Conservation (phyloP, 2,888 invertebrate genomes). For the Polyommatus iphigenia region DNA sequence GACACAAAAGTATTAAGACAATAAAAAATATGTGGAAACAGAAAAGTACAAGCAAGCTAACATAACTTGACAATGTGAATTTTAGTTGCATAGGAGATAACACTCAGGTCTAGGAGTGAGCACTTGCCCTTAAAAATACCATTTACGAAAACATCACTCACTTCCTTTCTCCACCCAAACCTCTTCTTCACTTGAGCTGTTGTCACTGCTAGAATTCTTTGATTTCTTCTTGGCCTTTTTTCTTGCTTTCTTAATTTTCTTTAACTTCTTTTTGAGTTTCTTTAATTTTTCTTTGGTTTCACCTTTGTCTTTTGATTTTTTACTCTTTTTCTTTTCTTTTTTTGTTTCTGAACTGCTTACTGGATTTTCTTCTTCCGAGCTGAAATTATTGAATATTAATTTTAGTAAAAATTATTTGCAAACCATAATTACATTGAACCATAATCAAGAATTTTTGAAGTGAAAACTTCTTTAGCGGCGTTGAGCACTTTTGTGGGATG, state of each 20-base stretch:
- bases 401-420: too few species aligned
- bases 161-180: slow-evolving; percentile 85
- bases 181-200: slow-evolving; percentile 71
- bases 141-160: slow-evolving; percentile 47
- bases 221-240: slow-evolving; percentile 76
- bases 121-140: too few species aligned
- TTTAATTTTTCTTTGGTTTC: slow-evolving; percentile 80
- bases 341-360: slow-evolving; percentile 55
- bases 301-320: slow-evolving; percentile 69
- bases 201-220: slow-evolving; percentile 63
- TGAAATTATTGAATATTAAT: slow-evolving; percentile 40
- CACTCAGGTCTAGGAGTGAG: too few species aligned
- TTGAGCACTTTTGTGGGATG: too few species aligned
- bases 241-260: slow-evolving; percentile 76
- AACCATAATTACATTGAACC: too few species aligned
- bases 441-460: too few species aligned
- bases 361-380: slow-evolving; percentile 71
- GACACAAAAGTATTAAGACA: too few species aligned
- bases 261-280: slow-evolving; percentile 75
- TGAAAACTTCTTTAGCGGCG: too few species aligned
- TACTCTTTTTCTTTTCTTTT: slow-evolving; percentile 71
- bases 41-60: too few species aligned
- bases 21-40: too few species aligned
- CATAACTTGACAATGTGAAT: too few species aligned
- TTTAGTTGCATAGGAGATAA: too few species aligned